Conservation (phyloP, 2,888 invertebrate species). For the Drosophila mettleri region DNA sequence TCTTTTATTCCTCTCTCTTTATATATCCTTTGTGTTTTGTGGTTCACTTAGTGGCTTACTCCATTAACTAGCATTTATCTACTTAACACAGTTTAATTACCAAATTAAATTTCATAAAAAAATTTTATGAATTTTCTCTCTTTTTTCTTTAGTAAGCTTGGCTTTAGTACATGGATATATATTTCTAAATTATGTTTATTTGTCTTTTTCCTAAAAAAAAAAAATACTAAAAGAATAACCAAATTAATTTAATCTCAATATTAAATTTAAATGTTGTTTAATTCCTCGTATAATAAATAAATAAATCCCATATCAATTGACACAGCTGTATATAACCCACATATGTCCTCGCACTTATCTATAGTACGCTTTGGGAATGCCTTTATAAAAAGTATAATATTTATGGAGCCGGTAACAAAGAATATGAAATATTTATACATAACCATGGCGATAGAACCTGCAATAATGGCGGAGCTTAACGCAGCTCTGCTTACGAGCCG, state of each 20-base stretch:
- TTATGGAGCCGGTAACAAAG: background rate
- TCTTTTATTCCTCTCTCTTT: background rate
- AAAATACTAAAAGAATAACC: no score
- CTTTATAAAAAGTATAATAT: background rate
- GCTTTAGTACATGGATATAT: no score
- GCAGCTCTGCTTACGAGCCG: background rate
- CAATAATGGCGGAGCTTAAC: slow-evolving; percentile 4
- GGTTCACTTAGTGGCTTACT: background rate
- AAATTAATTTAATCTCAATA: no score
- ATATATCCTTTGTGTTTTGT: background rate
- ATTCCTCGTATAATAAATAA: no score
- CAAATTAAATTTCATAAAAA: background rate
- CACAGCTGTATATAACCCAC: background rate
- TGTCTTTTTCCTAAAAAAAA: no score
- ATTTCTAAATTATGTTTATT: no score
- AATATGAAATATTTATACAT: background rate
- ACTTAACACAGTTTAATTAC: background rate
- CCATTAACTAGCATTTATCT: background rate
- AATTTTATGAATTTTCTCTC: background rate
- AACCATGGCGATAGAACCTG: background rate
- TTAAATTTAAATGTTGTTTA: no score
- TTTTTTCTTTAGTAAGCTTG: background rate
- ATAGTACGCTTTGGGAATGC: background rate
- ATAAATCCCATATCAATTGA: no score
- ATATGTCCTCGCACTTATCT: background rate